A percentile compares a stretch with the other conserved stretches of the same genome.
Conservation (phyloP, 2,113 vertebrate genomes). For the Microtus oregoni region DNA sequence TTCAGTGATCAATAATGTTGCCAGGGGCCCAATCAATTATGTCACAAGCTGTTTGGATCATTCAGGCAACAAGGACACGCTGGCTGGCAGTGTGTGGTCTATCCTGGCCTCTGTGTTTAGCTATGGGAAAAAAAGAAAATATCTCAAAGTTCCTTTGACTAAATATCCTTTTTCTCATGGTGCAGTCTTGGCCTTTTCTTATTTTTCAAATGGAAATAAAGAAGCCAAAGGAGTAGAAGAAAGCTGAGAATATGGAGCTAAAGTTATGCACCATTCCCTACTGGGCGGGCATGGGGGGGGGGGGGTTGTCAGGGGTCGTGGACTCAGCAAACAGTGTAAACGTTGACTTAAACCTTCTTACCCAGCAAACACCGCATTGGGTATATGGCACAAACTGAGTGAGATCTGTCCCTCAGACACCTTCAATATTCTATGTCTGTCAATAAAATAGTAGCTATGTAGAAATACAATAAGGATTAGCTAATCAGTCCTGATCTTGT, state of each 20-base stretch:
- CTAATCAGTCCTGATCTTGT: background rate
- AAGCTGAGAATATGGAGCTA: background rate
- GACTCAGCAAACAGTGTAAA: background rate
- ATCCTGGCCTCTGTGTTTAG: background rate
- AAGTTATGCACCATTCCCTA: background rate
- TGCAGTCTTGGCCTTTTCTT: background rate
- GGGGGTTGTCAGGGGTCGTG: accelerated
- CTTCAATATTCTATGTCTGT: background rate
- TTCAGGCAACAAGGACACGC: background rate
- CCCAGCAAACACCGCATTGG: too few relatives aligned
- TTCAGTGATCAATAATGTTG: slow-evolving; percentile 50
- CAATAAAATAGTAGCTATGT: background rate
- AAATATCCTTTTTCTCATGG: background rate
- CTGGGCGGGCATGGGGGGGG: too few relatives aligned
- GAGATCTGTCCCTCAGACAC: background rate
- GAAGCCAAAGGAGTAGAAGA: background rate
- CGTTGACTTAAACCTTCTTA: background rate
- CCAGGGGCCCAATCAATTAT: slow-evolving; percentile 2
- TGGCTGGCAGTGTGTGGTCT: background rate
- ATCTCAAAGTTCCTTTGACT: background rate
- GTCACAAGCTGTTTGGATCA: background rate
- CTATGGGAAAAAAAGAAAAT: background rate
- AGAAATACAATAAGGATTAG: background rate
- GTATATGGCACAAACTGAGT: too few relatives aligned
- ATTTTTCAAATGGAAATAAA: slow-evolving; percentile 46